Evolutionary conservation across 2,888 invertebrate genomes (phyloP).

Genomic region (Lycia hirtaria): DNA sequence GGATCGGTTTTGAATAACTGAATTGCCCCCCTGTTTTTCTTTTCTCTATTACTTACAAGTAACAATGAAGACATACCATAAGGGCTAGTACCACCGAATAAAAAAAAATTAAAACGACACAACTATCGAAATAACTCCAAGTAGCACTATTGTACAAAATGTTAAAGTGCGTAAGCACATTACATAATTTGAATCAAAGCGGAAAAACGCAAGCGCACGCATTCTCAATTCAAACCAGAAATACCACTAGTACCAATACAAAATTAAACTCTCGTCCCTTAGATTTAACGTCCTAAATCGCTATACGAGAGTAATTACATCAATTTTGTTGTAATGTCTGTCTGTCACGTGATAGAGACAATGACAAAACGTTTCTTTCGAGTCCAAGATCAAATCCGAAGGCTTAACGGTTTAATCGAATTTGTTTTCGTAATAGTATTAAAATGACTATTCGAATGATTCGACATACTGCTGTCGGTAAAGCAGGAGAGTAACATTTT

Average conservation of each 20-base stretch:
- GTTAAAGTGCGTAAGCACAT: background rate
- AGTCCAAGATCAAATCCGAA: conserved; percentile 61
- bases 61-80: too few relatives aligned
- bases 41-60: too few relatives aligned
- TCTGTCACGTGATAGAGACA: conserved; percentile 43
- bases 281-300: conserved; percentile 6
- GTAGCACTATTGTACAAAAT: background rate
- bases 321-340: conserved; percentile 7
- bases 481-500: too few relatives aligned
- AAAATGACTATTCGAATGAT: conserved; percentile 23
- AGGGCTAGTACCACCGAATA: too few relatives aligned
- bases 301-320: background rate
- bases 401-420: conserved; percentile 41
- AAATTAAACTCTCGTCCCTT: background rate
- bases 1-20: too few relatives aligned
- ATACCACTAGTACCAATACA: background rate
- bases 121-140: background rate
- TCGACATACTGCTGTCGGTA: background rate
- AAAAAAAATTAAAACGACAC: background rate
- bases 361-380: conserved; percentile 47
- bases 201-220: conserved; percentile 29
- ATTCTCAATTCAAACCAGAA: conserved; percentile 26
- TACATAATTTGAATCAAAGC: conserved; percentile 11
- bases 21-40: too few relatives aligned
- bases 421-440: conserved; percentile 34